A percentile compares a stretch with the other conserved stretches of the same genome.
phyloP scores from a whole-genome alignment of 2,888 invertebrate genomes.

The Imbricaverruca yamaguchii region DNA sequence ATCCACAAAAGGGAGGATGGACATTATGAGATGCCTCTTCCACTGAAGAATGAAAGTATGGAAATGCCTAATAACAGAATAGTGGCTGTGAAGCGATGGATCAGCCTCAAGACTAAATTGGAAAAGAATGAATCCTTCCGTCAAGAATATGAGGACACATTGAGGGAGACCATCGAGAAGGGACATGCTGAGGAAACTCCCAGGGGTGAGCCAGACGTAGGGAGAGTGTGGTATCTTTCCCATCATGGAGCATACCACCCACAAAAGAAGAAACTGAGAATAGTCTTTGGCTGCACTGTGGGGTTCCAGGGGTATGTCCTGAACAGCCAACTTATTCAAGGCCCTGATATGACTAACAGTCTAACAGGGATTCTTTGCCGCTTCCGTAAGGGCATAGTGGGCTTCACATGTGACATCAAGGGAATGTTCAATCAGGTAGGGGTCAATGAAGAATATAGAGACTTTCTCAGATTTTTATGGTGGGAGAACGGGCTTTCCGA shows the following conservation, averaged over 20 bases:
- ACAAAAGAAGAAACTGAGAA: not conserved
- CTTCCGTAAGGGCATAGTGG: not conserved
- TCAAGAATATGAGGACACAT: not conserved
- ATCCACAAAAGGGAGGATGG: slow-evolving; percentile 1
- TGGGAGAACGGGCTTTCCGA: not conserved
- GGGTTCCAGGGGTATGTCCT: not conserved
- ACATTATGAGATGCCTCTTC: slow-evolving; percentile 22
- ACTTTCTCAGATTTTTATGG: not conserved
- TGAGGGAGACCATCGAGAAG: too few species aligned
- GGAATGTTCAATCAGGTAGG: not conserved
- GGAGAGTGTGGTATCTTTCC: slow-evolving; percentile 24
- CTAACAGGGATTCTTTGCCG: not conserved
- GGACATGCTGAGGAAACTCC: slow-evolving; percentile 18
- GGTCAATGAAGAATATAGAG: not conserved
- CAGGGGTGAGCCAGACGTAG: not conserved
- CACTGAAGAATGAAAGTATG: not conserved
- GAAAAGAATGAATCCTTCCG: too few species aligned
- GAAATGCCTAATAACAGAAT: too few species aligned
- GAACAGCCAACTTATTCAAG: too few species aligned
- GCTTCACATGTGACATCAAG: not conserved
- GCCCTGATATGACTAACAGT: too few species aligned
- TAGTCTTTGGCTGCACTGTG: not conserved
- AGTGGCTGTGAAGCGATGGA: not conserved
- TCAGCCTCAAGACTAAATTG: not conserved
- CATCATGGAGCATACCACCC: not conserved